These are phyloP conservation scores for Drosophila paramelanica DNA, from an alignment of 2,888 invertebrate genomes.

Conservation along the genomic window DNA sequence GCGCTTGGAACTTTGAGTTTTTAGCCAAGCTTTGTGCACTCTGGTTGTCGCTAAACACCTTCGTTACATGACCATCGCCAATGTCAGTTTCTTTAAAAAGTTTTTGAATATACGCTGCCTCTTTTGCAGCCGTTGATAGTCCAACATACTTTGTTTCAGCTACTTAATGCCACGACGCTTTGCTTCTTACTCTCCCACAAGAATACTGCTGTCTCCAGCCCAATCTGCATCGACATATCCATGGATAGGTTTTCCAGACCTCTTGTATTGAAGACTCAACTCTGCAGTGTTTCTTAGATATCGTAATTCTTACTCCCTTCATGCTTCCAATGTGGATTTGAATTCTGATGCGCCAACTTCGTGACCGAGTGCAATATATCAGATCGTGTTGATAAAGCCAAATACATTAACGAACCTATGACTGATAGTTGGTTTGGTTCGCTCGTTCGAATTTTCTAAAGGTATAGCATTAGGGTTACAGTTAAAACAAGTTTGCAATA, in stretches of 20 bases:
- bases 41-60: too few relatives aligned
- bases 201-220: background rate
- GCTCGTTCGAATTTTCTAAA: conserved; percentile 15
- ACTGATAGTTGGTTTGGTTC: conserved; percentile 35
- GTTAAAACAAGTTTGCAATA: background rate
- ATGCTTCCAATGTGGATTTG: conserved; percentile 29
- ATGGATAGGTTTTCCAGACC: conserved; percentile 19
- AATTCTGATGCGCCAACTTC: conserved; percentile 34
- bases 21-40: background rate
- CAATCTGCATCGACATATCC: background rate
- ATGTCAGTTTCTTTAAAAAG: too few relatives aligned
- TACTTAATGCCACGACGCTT: too few relatives aligned
- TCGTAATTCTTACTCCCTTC: conserved; percentile 27
- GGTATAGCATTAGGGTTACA: conserved; percentile 9
- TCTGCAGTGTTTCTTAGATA: conserved; percentile 26
- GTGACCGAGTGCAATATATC: conserved; percentile 29
- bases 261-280: conserved; percentile 10
- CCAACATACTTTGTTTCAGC: too few relatives aligned
- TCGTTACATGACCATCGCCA: too few relatives aligned
- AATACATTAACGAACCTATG: conserved; percentile 48
- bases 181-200: too few relatives aligned
- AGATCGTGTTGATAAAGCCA: conserved; percentile 10
- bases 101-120: too few relatives aligned
- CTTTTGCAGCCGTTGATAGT: too few relatives aligned
- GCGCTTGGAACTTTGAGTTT: background rate